Conservation (phyloP, 2,888 invertebrate genomes). For the Pseudococcus longispinus region DNA sequence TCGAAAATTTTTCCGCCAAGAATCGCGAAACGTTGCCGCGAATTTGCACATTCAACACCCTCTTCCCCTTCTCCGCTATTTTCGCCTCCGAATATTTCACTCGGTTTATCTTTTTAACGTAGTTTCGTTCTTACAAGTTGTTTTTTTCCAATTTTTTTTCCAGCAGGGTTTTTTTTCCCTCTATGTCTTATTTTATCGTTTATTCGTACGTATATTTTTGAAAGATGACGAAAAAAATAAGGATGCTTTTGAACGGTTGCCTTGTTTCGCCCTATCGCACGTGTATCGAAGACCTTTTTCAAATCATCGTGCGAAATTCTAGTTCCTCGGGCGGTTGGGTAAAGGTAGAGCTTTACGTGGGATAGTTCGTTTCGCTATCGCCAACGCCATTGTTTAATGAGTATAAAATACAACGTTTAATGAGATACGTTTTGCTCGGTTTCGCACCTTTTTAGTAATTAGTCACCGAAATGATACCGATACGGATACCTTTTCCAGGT, state of each 20-base stretch:
- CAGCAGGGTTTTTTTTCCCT: neutral
- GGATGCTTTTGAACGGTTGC: neutral
- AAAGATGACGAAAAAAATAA: neutral
- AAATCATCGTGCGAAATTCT: neutral
- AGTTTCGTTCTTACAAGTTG: neutral
- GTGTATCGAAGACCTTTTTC: neutral
- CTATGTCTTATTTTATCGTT: neutral
- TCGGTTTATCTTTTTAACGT: constrained; percentile 17
- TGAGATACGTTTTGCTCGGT: neutral
- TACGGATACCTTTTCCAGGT: too few relatives aligned
- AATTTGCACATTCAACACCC: neutral
- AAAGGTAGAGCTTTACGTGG: neutral
- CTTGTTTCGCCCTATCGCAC: neutral
- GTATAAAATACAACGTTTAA: neutral
- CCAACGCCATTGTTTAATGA: neutral
- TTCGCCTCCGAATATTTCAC: neutral
- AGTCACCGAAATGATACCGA: too few relatives aligned
- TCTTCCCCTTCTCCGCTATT: neutral
- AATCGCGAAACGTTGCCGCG: neutral
- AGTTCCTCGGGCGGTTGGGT: neutral
- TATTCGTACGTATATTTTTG: neutral
- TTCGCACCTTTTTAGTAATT: neutral
- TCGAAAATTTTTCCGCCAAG: neutral
- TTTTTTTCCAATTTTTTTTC: neutral
- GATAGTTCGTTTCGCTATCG: neutral